Base-by-base conservation (phyloP, 2,888 invertebrate genomes). In the Linnaemya vulpina region DNA sequence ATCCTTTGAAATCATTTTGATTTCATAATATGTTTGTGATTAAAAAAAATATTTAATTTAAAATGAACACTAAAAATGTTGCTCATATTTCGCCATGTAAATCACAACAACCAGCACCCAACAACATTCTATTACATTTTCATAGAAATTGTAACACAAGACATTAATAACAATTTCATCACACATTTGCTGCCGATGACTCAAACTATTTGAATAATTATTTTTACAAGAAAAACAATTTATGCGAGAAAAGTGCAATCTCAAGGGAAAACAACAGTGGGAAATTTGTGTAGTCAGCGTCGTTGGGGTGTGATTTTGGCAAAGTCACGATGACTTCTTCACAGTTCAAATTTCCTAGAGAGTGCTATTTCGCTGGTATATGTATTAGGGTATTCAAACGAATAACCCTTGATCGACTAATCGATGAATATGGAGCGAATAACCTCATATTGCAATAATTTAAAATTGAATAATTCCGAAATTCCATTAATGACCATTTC, bases 81-180 rank as follows among this genome's bases (percentile, higher is more conserved):
- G 46, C 5, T 7, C 15, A 46, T 4, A 8, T n/a, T 17, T 49
- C 1, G 8, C 8, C 30, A 30, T 40, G 11, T 11, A 17, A 17
- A 49, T 49, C 8, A 49, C 17, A 17, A 9, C 8, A 17, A 49
- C 13, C 17, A 17, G 46, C 15, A 46, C 15, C 15, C 46, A 46
- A 3, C 3, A n/a, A 46, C 15, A 15, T 5, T 46, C 9, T 49
- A 17, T 49, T 17, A 49, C n/a, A 49, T 60, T 35, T 17, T 35
- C 38, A 11, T 11, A n/a, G 38, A 35, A 17, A 38, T 25, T 22
- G 17, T 17, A 35, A 60, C 3, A 11, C 40, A 40, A n/a, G 1
- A 60, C 35, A 40, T 63, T 43, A 43, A 62, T 62, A 38, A 17
- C 20, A 40, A 63, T 63, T 63, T 63, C 62, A 17, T 62, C 20